Conservation (phyloP, 2,888 invertebrate species). For the Griposia aprilina region DNA sequence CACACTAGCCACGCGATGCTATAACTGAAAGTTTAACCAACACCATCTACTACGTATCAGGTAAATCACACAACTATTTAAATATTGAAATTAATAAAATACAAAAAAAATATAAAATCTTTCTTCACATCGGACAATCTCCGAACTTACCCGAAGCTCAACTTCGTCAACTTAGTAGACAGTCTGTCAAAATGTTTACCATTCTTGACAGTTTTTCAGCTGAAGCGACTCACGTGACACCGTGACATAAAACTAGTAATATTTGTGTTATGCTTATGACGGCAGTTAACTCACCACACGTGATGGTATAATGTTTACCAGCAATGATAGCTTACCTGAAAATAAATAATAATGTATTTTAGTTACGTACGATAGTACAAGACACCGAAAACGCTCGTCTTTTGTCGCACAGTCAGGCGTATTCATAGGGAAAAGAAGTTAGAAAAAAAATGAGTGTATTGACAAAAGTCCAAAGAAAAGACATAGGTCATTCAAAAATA, state of each 20-base stretch:
- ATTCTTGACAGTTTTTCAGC: slow-evolving; percentile 2
- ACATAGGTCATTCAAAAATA: too few relatives aligned
- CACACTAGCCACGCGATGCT: background rate
- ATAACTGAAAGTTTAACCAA: background rate
- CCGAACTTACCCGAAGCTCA: slow-evolving; percentile 13
- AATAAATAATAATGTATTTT: slow-evolving; percentile 22
- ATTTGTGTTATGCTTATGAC: slow-evolving; percentile 28
- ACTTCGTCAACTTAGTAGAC: slow-evolving; percentile 6
- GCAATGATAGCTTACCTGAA: slow-evolving; percentile 58
- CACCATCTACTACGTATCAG: background rate
- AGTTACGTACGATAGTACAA: background rate
- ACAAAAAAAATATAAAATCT: background rate
- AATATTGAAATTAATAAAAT: background rate
- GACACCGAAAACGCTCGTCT: background rate
- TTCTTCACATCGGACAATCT: background rate
- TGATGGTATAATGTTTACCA: slow-evolving; percentile 30
- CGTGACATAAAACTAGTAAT: background rate
- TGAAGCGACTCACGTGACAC: slow-evolving; percentile 6
- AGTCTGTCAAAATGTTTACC: slow-evolving; percentile 30
- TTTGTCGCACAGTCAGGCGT: too few relatives aligned
- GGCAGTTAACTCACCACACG: slow-evolving; percentile 44
- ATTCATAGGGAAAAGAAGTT: too few relatives aligned
- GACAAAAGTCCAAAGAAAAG: too few relatives aligned
- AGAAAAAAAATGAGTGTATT: too few relatives aligned
- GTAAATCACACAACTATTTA: background rate